These are phyloP conservation scores for Grantiella picta DNA, from an alignment of 2,113 vertebrate genomes.

Conservation along the genomic window DNA sequence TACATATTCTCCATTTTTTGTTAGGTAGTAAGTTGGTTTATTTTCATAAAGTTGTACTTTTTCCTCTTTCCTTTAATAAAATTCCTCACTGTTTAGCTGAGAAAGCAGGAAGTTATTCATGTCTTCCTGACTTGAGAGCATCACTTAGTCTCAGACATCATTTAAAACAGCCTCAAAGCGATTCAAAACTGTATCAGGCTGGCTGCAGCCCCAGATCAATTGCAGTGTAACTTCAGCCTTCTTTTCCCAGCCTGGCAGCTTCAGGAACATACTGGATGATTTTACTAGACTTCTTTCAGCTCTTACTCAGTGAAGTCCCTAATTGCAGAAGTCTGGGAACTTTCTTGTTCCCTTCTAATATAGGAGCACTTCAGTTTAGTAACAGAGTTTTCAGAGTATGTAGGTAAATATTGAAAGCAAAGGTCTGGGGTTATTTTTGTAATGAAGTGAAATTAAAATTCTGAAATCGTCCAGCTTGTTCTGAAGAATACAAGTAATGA, in stretches of 20 bases:
- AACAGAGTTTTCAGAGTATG: background rate
- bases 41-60: background rate
- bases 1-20: background rate
- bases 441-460: background rate
- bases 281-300: background rate
- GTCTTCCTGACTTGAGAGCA: background rate
- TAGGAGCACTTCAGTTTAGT: background rate
- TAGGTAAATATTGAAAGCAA: background rate
- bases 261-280: background rate
- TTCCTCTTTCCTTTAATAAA: constrained; percentile 5
- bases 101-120: constrained; percentile 20
- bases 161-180: constrained; percentile 18
- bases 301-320: background rate
- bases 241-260: background rate
- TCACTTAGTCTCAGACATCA: background rate
- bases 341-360: background rate
- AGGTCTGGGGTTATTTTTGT: background rate
- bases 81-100: constrained; percentile 3
- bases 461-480: background rate
- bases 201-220: background rate
- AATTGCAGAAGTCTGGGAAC: background rate
- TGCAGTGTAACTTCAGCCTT: background rate
- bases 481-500: background rate
- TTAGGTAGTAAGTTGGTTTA: background rate
- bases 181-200: constrained; percentile 1